Evolutionary conservation across 2,113 vertebrate genomes (phyloP), one percentile per base, ranked within the genome.

Genomic region (Phrynosoma platyrhinos): DNA sequence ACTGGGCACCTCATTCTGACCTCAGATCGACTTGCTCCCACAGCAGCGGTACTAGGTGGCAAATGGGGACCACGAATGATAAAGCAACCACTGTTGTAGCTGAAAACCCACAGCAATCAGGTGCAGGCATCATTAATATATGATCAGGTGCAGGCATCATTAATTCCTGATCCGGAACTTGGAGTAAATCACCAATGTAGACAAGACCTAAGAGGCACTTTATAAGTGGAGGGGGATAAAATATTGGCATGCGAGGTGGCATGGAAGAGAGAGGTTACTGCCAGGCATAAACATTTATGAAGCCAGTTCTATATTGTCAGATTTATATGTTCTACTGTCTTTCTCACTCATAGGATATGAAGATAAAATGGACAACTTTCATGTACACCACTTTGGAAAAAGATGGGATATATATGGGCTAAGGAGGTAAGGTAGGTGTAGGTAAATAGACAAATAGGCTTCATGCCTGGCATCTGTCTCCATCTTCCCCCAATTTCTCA

Each of bases 401-500:
- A 36, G 64, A 13, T 52, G 27, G 20, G 21, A 53, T 69, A 53
- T 36, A 32, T 47, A 68, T n/a, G 27, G 27, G 52, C 27, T 23
- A 27, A 30, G 3, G 5, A 62, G 21, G 3, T 14, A 47, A 14
- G n/a, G n/a, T n/a, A n/a, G n/a, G n/a, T n/a, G n/a, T n/a, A n/a
- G 18, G 9, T 2, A 32, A 18, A 58, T 27, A 21, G 10, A 52
- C 9, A 52, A 12, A 27, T 32, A 87, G 89, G 74, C 91, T 91
- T 88, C 82, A 69, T 42, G 84, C 76, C 74, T 52, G 90, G 91
- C 86, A 90, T 40, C 82, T 87, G 40, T 40, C 42, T 95, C 92
- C 79, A 75, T 87, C 86, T 88, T 92, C 87, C 87, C 85, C 91
- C 62, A 0, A 1, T 53, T 92, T 93, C 92, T 88, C 83, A 78